These are phyloP conservation scores for Hyposoter dolosus DNA, from an alignment of 2,888 invertebrate genomes.

Conservation along the genomic window DNA sequence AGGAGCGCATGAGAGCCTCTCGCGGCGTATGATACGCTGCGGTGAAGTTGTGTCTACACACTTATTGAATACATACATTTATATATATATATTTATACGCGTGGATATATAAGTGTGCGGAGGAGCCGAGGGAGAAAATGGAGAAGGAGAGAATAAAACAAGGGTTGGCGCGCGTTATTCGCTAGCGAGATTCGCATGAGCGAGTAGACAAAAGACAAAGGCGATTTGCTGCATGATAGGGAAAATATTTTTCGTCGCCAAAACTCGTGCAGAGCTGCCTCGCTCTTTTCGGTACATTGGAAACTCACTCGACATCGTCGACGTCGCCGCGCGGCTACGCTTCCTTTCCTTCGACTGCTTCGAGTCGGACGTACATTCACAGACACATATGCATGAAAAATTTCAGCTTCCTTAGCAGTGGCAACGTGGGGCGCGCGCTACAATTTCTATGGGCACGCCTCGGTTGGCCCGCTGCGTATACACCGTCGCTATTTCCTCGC, in stretches of 20 bases:
- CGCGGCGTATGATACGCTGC: slow-evolving; percentile 15
- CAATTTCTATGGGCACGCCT: slow-evolving; percentile 70
- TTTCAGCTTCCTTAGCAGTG: slow-evolving; percentile 72
- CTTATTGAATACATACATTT: not conserved
- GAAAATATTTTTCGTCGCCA: slow-evolving; percentile 49
- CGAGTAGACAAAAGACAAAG: slow-evolving; percentile 50
- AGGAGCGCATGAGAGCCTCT: slow-evolving; percentile 26
- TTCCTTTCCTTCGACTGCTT: slow-evolving; percentile 73
- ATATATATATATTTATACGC: not conserved
- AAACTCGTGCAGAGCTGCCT: not conserved
- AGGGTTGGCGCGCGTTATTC: slow-evolving; percentile 25
- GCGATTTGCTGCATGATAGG: slow-evolving; percentile 30
- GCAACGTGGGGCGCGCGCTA: slow-evolving; percentile 23
- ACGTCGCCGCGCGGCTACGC: slow-evolving; percentile 64
- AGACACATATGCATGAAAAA: slow-evolving; percentile 12
- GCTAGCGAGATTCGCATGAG: slow-evolving; percentile 8
- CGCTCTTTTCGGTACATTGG: not conserved
- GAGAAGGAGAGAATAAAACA: slow-evolving; percentile 13
- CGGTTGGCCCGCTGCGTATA: slow-evolving; percentile 62
- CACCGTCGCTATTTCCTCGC: slow-evolving; percentile 31
- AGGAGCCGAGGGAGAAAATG: not conserved
- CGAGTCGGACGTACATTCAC: not conserved
- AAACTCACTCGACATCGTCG: not conserved
- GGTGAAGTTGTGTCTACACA: slow-evolving; percentile 12
- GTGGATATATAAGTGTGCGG: not conserved